A percentile compares a stretch with the other conserved stretches of the same genome.
These are phyloP conservation scores for Cryptus armator DNA, from an alignment of 2,888 invertebrate genomes.

Conservation along the genomic window DNA sequence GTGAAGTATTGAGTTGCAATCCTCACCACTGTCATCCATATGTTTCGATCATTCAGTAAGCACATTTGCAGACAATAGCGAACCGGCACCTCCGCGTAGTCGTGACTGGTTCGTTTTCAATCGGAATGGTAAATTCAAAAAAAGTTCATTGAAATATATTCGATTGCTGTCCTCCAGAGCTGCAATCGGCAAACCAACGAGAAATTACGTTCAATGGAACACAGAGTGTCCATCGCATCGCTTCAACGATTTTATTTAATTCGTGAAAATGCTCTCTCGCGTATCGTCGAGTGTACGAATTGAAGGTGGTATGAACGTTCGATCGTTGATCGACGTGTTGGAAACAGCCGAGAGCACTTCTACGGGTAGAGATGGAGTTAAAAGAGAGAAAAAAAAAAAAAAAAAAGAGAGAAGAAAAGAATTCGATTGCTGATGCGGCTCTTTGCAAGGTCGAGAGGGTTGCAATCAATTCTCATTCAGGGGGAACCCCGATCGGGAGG, in stretches of 20 bases:
- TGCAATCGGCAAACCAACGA: conserved; percentile 28
- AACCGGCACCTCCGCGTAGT: background rate
- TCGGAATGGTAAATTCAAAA: conserved; percentile 52
- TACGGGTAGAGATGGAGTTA: conserved; percentile 3
- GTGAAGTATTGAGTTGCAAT: background rate
- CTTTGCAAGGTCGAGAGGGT: conserved; percentile 39
- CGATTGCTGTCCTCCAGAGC: conserved; percentile 46
- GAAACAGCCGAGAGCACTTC: conserved; percentile 36
- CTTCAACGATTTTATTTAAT: conserved; percentile 35
- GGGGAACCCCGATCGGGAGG: conserved; percentile 32
- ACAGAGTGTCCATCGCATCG: background rate
- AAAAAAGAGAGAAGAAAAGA: conserved; percentile 51
- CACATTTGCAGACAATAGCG: background rate
- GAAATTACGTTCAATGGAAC: conserved; percentile 47
- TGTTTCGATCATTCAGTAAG: background rate
- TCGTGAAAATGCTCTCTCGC: background rate
- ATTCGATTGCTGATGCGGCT: conserved; percentile 56
- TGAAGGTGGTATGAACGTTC: conserved; percentile 4
- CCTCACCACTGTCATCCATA: background rate
- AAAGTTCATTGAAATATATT: conserved; percentile 63
- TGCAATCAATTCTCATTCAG: conserved; percentile 68
- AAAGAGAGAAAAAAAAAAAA: conserved; percentile 11
- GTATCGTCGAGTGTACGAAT: background rate
- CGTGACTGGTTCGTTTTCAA: conserved; percentile 1
- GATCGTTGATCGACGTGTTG: conserved; percentile 31